phyloP scores from a whole-genome alignment of 2,113 vertebrate species.

The Lathamus discolor region DNA sequence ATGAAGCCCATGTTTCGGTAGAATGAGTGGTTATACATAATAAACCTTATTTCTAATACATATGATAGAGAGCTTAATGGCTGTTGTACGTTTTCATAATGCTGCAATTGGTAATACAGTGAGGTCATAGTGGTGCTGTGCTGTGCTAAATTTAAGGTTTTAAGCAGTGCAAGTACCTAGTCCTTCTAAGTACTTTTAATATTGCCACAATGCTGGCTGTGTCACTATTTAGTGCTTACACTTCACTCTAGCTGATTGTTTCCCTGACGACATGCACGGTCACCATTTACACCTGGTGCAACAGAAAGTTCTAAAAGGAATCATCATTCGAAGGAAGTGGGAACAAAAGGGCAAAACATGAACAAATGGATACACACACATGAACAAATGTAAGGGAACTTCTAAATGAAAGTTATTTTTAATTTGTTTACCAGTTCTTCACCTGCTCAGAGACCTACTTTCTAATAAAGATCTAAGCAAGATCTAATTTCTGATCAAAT shows the following conservation, averaged over 20 bases:
- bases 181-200: neutral
- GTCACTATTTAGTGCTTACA: neutral
- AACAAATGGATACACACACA: neutral
- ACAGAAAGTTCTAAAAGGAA: neutral
- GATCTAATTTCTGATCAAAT: neutral
- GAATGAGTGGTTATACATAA: neutral
- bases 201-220: rapidly evolving
- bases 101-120: neutral
- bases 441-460: neutral
- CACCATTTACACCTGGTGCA: neutral
- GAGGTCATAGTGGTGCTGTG: neutral
- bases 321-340: neutral
- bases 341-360: neutral
- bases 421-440: neutral
- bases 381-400: neutral
- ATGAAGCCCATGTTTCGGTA: neutral
- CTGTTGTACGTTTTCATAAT: neutral
- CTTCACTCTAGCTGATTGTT: neutral
- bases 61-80: neutral
- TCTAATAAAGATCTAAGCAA: neutral
- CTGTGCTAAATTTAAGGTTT: neutral
- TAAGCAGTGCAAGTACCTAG: neutral
- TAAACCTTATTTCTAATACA: neutral
- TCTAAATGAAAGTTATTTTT: neutral
- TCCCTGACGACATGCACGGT: neutral